Evolutionary conservation across 2,797 vertebrate genomes (phyloP).

Genomic region (Diplodus sargus): DNA sequence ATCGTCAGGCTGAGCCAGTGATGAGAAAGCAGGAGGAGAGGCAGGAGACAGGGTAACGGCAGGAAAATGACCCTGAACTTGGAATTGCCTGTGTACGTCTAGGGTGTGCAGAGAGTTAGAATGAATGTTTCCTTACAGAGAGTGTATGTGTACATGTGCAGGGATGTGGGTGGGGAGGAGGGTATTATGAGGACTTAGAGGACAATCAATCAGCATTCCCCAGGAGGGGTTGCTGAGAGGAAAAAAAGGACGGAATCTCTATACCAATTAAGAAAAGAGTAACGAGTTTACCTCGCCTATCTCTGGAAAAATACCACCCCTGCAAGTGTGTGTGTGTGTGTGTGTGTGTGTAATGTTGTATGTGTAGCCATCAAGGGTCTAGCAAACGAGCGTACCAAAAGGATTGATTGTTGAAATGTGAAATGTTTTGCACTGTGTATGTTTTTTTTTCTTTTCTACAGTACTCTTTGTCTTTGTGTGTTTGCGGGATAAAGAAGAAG

Average conservation of each 20-base stretch:
- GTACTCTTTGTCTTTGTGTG: conserved; percentile 65
- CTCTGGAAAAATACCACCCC: conserved; percentile 73
- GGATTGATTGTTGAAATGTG: conserved; percentile 71
- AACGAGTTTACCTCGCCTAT: conserved; percentile 78
- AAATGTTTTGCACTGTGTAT: conserved; percentile 71
- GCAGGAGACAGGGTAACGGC: conserved; percentile 6
- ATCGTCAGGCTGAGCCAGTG: conserved; percentile 87
- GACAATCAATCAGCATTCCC: conserved; percentile 83
- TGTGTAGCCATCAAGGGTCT: conserved; percentile 48
- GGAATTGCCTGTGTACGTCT: conserved; percentile 21
- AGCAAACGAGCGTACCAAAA: conserved; percentile 67
- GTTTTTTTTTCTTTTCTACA: conserved; percentile 39
- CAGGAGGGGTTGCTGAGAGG: conserved; percentile 78
- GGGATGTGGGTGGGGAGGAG: conserved; percentile 4
- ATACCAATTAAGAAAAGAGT: conserved; percentile 84
- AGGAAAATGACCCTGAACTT: conserved; percentile 33
- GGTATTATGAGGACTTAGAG: conserved; percentile 63
- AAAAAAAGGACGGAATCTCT: conserved; percentile 76
- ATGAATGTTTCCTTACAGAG: conserved; percentile 29
- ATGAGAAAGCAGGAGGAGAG: conserved; percentile 52
- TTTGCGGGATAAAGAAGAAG: conserved; percentile 51
- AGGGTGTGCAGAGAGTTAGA: conserved; percentile 26
- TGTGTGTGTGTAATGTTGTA: conserved; percentile 26
- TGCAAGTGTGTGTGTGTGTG: conserved; percentile 32
- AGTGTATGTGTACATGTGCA: conserved; percentile 55